Base-by-base conservation (phyloP, 2,888 invertebrate species). In the Diogma glabrata region DNA sequence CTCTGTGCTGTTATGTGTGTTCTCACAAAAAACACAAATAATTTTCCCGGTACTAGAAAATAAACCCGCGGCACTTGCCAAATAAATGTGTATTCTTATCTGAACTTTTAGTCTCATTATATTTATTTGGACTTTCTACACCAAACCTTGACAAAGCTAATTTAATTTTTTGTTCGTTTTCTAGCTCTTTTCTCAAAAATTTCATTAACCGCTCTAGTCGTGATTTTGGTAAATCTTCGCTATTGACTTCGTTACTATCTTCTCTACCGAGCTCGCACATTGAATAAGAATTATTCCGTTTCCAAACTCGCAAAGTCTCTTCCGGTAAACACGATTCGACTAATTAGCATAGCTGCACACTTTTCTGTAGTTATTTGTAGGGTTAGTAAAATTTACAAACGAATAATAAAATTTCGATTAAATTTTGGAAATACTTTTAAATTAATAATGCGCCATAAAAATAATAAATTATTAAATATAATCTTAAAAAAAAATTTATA, bases 251-350 rank as follows among this genome's bases (percentile, higher is more conserved):
- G n/a, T n/a, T n/a, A 33, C 14, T 14, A 33, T 12, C 33, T 33
- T 33, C 33, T 33, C 14, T 12, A 33, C 14, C 33, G 33, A 33
- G n/a, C 12, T 33, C 14, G n/a, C n/a, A n/a, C 12, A 33, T 14
- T 9, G 16, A 30, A 23, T 12, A 45, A 22, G 22, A 45, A 45
- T 45, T 20, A 45, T 22, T 36, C 40, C 47, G 7, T 47, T 53
- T 51, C 61, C 62, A 64, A 1, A 57, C 57, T 28, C 57, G 26
- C 17, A 62, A 52, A 12, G 60, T 51, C 22, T 58, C 57, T 14
- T 61, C 59, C 4, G 61, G 62, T 7, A 63, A 38, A 30, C 57
- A 56, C 2, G 59, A 61, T 51, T 63, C 62, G 7, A 62, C 62
- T 2, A 63, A 45, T 22, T 14, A 33, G 14, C n/a, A 33, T 33